Evolutionary conservation across 2,113 vertebrate genomes (phyloP), one percentile per base, ranked within the genome.

Genomic region (Eptesicus fuscus): DNA sequence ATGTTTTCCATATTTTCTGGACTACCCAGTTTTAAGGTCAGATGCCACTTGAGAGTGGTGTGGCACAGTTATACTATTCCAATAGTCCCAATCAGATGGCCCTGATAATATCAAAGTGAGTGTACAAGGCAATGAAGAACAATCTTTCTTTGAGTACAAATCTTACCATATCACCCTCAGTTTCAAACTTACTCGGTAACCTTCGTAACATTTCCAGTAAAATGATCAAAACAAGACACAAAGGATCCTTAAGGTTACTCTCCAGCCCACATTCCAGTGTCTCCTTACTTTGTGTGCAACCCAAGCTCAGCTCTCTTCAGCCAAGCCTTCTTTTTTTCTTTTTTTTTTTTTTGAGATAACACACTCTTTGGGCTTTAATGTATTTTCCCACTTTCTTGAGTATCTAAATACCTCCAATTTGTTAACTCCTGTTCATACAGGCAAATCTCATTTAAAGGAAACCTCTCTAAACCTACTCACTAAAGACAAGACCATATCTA

Each of bases 251-350:
- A 1, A 5, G 69, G 13, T 37, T 14, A 12, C 10, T 16, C 11
- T 7, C 13, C 25, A 4, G 11, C 8, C 18, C 49, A 9, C 28
- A 18, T 4, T 32, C 7, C 11, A 51, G 13, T 42, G 5, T 37
- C 35, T 22, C 8, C 16, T 4, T 1, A 7, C 3, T 16, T 28
- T n/a, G 37, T 4, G 22, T 0, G 30, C 7, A 32, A n/a, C 2
- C 51, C 9, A 17, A 25, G 28, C 23, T 79, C 32, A 40, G 32
- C 3, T 18, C 37, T 14, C 17, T 16, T 18, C 25, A 79, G 17
- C 1, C 20, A 25, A 0, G 4, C 4, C 59, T 4, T 9, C 7
- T 12, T 23, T 7, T 23, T 23, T 4, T 59, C n/a, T 9, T 23
- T 56, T 59, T 8, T 10, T 59, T 4, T 49, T 65, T 65, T 30